Evolutionary conservation across 2,113 vertebrate genomes (phyloP).

Genomic region (Chelonoidis abingdonii): DNA sequence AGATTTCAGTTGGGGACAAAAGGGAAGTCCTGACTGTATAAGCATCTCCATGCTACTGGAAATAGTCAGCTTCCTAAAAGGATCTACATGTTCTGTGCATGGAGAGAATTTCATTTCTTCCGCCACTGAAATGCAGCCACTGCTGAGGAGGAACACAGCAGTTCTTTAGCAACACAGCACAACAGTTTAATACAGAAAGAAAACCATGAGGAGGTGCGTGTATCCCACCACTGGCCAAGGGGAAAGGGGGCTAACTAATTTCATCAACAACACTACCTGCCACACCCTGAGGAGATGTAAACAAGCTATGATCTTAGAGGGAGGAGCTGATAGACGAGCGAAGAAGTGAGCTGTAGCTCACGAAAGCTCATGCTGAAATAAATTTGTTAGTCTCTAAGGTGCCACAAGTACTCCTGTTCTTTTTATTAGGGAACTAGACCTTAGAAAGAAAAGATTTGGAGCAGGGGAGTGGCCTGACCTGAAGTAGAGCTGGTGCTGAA

Average conservation of each 20-base stretch:
- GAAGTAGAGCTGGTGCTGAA: background rate
- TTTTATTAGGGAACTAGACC: background rate
- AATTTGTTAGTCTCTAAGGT: too few relatives aligned
- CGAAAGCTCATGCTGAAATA: too few relatives aligned
- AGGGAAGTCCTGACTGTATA: background rate
- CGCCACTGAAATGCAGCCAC: background rate
- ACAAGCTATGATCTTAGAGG: background rate
- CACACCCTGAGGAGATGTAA: background rate
- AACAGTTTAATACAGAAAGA: background rate
- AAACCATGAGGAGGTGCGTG: background rate
- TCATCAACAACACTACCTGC: background rate
- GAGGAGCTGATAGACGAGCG: background rate
- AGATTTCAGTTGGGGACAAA: background rate
- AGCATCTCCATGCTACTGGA: background rate
- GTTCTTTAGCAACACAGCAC: background rate
- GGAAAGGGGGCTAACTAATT: background rate
- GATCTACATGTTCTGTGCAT: background rate
- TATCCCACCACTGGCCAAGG: background rate
- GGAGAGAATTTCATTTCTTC: background rate
- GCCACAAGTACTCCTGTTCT: too few relatives aligned
- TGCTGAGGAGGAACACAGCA: background rate
- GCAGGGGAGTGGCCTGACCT: background rate
- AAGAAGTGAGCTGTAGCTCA: too few relatives aligned
- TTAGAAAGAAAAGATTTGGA: background rate
- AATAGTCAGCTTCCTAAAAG: background rate